phyloP scores from a whole-genome alignment of 2,113 vertebrate species.

The Tapirus terrestris region DNA sequence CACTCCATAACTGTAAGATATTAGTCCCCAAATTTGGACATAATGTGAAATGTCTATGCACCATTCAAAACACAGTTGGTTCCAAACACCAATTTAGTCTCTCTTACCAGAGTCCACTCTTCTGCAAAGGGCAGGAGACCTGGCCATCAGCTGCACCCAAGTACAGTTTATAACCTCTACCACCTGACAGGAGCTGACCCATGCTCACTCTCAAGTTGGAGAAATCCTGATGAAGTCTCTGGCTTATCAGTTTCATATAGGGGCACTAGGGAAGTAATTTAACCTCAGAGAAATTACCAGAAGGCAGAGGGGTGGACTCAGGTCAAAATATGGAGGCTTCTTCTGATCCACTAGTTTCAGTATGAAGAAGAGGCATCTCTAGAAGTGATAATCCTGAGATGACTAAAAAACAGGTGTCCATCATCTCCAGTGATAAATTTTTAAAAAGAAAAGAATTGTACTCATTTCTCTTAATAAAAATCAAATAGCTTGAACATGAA shows the following conservation, averaged over 20 bases:
- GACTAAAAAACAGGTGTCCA: neutral
- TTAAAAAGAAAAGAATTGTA: neutral
- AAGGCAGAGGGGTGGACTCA: neutral
- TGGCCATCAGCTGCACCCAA: neutral
- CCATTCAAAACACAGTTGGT: neutral
- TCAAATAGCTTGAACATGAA: slow-evolving; percentile 34
- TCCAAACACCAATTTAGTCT: neutral
- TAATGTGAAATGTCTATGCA: neutral
- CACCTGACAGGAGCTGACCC: neutral
- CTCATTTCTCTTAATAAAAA: neutral
- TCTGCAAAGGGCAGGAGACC: neutral
- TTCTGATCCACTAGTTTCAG: neutral
- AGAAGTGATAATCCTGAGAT: neutral
- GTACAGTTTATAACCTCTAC: neutral
- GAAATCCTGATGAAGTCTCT: neutral
- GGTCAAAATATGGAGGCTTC: neutral
- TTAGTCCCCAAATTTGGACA: neutral
- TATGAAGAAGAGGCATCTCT: neutral
- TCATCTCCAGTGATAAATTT: neutral
- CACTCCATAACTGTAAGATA: neutral
- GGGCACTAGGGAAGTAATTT: neutral
- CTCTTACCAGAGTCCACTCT: neutral
- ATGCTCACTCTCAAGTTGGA: neutral
- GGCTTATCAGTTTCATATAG: neutral
- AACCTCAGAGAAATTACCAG: neutral